Base-by-base conservation (phyloP, 2,797 vertebrate genomes). In the Distichodus sexfasciatus region DNA sequence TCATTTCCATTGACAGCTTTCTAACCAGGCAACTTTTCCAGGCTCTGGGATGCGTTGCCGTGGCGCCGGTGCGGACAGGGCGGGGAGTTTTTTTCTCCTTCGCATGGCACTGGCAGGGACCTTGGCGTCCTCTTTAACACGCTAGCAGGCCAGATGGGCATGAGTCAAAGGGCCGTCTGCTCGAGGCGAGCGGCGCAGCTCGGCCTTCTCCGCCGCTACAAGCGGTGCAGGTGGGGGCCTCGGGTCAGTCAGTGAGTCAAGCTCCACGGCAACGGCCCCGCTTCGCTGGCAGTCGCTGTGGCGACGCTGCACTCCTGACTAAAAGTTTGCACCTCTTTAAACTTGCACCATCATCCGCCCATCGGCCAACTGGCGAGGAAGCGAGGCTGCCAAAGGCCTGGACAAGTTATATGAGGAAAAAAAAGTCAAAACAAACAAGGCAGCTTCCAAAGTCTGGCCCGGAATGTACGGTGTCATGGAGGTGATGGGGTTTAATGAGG, bases 161-260 rank as follows among this genome's bases (percentile, higher is more conserved):
- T 93, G 90, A 92, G 90, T 92, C 90, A 92, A 91, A 91, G 86
- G 86, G 66, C 89, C 89, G 89, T 91, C 90, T 91, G 90, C 85
- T 79, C 79, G 73, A 84, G 79, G 85, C 83, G 86, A 76, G 84
- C 81, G 84, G 77, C 80, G 79, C 76, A 73, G 75, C 79, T 82
- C 73, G 74, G 79, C 74, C 85, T 81, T 76, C 71, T 69, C 78
- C 79, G 71, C 38, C 59, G 47, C 76, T 86, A 81, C 88, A 87
- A 85, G 78, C 77, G 77, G 82, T 84, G 79, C 89, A 90, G 89
- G 87, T 89, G 87, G 88, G 88, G 83, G 85, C 87, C 85, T 86
- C 23, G 86, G 91, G 89, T 91, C 90, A 90, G 82, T 76, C 84
- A 86, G 78, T 90, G 90, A 90, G 87, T 90, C 89, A 90, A 84